Evolutionary conservation across 2,113 vertebrate species (phyloP).

Genomic region (Typhlomys cinereus): DNA sequence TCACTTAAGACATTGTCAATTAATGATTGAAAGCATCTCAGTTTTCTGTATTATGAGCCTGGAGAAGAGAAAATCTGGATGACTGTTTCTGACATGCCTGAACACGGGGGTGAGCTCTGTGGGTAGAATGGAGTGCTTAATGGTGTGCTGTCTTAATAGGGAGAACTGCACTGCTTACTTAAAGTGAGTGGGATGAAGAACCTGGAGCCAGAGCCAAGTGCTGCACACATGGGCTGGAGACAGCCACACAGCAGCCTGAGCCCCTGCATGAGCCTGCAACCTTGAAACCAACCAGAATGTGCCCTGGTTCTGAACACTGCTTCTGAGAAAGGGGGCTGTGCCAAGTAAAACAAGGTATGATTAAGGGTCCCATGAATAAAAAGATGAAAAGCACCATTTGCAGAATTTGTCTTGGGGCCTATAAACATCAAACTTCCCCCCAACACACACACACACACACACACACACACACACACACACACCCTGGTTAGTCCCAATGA

Average conservation of each 20-base stretch:
- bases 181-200: not conserved
- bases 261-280: not conserved
- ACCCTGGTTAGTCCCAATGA: not conserved
- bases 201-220: fast-evolving
- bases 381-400: not conserved
- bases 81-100: not conserved
- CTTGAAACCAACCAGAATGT: not conserved
- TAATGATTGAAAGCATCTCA: not conserved
- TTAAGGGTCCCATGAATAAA: not conserved
- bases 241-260: not conserved
- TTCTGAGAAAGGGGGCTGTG: not conserved
- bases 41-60: not conserved
- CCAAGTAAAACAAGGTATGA: not conserved
- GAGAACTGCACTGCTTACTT: not conserved
- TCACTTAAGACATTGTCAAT: not conserved
- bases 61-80: not conserved
- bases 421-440: not conserved
- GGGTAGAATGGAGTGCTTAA: not conserved
- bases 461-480: too few relatives aligned
- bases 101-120: not conserved
- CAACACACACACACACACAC: too few relatives aligned
- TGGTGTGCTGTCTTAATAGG: not conserved
- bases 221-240: fast-evolving
- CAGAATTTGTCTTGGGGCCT: not conserved
- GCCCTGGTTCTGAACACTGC: not conserved